phyloP scores from a whole-genome alignment of 2,113 vertebrate genomes.

The Antidorcas marsupialis region DNA sequence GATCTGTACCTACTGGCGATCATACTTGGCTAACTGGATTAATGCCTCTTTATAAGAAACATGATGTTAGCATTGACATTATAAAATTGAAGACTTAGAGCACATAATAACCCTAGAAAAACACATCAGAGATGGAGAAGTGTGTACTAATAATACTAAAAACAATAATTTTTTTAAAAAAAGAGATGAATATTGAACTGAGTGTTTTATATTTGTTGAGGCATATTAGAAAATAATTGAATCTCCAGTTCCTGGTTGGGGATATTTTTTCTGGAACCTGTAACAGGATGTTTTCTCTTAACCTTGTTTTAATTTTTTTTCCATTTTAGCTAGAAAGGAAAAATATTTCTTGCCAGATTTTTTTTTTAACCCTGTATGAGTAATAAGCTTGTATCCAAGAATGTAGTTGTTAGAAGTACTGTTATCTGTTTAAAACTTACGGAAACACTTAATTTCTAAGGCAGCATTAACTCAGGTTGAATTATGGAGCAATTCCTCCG shows the following conservation, averaged over 20 bases:
- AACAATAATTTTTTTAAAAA: not conserved
- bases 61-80: slow-evolving; percentile 49
- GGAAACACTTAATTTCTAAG: slow-evolving; percentile 78
- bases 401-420: slow-evolving; percentile 80
- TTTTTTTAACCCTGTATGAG: slow-evolving; percentile 57
- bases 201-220: slow-evolving; percentile 50
- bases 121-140: not conserved
- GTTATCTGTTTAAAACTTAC: slow-evolving; percentile 80
- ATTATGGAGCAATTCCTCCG: slow-evolving; percentile 80
- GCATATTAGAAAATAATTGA: slow-evolving; percentile 61
- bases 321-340: slow-evolving; percentile 71
- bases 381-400: slow-evolving; percentile 80
- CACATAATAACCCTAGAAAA: slow-evolving; percentile 41
- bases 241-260: slow-evolving; percentile 48
- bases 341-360: slow-evolving; percentile 72
- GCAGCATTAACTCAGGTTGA: slow-evolving; percentile 76
- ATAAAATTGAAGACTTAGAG: slow-evolving; percentile 57
- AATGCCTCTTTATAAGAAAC: slow-evolving; percentile 55
- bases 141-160: slow-evolving; percentile 26
- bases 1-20: slow-evolving; percentile 67
- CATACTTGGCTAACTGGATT: slow-evolving; percentile 32
- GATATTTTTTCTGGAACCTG: slow-evolving; percentile 69
- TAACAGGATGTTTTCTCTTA: slow-evolving; percentile 80
- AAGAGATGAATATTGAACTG: slow-evolving; percentile 21
- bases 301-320: not conserved